Base-by-base conservation (phyloP, 2,888 invertebrate species). In the Romanomermis culicivorax region DNA sequence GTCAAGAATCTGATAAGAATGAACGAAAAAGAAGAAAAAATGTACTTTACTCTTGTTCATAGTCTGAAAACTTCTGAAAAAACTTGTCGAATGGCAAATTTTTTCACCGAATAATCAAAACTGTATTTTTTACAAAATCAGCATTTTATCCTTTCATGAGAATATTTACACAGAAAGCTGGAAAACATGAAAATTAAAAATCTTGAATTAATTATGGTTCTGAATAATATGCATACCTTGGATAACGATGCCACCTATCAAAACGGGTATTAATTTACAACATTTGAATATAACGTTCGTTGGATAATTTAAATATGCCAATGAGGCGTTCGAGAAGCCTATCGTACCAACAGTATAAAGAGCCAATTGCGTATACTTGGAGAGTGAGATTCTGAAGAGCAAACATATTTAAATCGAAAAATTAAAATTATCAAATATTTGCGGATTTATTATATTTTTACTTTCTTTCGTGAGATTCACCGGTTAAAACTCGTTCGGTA, bases 251-350 rank as follows among this genome's bases (percentile, higher is more conserved):
- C 89, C 86, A 25, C 93, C 93, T 58, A 88, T 79, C 69, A 95
- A 78, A 0, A 93, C 93, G 0, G 93, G 93, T 63, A 93, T 86
- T 0, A 93, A 76, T 70, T 95, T 95, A 71, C 93, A 95, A 69
- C 89, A 89, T 70, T 93, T 93, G 69, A 95, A 95, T 64, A 93
- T 91, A 45, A 93, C 71, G 75, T 89, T 88, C 0, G 91, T 93
- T 0, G 93, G 91, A 71, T 91, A 95, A 71, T 93, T 95, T 14
- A 95, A 75, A 70, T 87, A 89, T 51, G 85, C 88, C 14, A 93
- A 75, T 1, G 91, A 86, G 2, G 88, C 79, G 71, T 95, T 95
- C 1, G 91, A 91, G 59, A 91, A 77, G 0, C 89, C 86, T 87
- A 95, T 93, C 1, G 93, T 93, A 2, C 86, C 87, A 20, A 93